Conservation (phyloP, 2,113 vertebrate genomes). For the Brienomyrus brachyistius region DNA sequence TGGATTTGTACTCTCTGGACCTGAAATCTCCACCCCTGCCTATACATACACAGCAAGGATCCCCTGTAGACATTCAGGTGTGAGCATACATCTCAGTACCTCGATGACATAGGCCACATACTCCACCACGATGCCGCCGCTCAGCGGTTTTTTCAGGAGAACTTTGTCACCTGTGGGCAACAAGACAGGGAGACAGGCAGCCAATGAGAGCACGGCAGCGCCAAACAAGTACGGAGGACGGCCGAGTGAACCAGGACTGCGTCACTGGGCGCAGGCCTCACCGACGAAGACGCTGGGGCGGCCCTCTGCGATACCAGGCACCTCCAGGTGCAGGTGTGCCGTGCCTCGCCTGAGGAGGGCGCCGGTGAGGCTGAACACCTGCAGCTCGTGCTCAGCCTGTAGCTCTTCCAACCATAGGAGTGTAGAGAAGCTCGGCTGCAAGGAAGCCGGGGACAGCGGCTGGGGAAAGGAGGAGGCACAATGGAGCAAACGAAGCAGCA, state of each 20-base stretch:
- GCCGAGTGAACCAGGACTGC: not conserved
- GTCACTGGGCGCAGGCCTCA: slow-evolving; percentile 33
- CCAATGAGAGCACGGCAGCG: too few species aligned
- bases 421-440: slow-evolving; percentile 68
- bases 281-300: slow-evolving; percentile 71
- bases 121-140: slow-evolving; percentile 55
- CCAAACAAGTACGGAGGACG: not conserved
- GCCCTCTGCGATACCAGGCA: slow-evolving; percentile 75
- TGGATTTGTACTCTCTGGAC: too few species aligned
- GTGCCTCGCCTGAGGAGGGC: slow-evolving; percentile 69
- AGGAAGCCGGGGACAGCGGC: slow-evolving; percentile 66
- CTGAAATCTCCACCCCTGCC: too few species aligned
- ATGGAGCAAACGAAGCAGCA: not conserved
- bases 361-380: slow-evolving; percentile 67
- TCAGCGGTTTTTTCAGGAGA: slow-evolving; percentile 68
- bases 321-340: slow-evolving; percentile 67
- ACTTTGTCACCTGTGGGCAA: slow-evolving; percentile 73
- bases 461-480: slow-evolving; percentile 33
- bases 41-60: not conserved
- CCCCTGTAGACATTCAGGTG: not conserved
- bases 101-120: slow-evolving; percentile 67
- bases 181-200: slow-evolving; percentile 3
- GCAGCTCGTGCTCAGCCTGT: slow-evolving; percentile 67
- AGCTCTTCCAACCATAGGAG: slow-evolving; percentile 92
- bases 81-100: slow-evolving; percentile 50